Evolutionary conservation across 2,888 invertebrate genomes (phyloP).

Genomic region (Harpalus rufipes): DNA sequence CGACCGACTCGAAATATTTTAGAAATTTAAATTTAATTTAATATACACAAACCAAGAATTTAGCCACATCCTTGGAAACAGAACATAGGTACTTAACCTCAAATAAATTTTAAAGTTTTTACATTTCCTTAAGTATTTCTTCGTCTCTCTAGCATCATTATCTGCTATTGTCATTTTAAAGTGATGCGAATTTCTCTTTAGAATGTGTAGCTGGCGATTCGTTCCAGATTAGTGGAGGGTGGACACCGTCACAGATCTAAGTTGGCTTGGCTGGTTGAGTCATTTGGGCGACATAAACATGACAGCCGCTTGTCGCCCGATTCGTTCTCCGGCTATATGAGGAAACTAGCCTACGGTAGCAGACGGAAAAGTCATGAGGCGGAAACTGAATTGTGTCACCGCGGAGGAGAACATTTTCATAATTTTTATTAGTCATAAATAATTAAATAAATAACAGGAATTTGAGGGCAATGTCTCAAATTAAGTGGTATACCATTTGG

Average conservation of each 20-base stretch:
- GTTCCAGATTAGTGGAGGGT: slow-evolving; percentile 53
- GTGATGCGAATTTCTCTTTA: slow-evolving; percentile 30
- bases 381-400: slow-evolving; percentile 25
- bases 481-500: too few relatives aligned
- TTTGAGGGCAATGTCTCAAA: too few relatives aligned
- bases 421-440: neutral
- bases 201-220: slow-evolving; percentile 37
- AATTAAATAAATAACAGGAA: too few relatives aligned
- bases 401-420: neutral
- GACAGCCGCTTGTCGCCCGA: slow-evolving; percentile 21
- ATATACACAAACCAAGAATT: neutral
- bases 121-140: neutral
- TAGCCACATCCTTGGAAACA: neutral
- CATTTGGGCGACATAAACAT: slow-evolving; percentile 51
- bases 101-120: too few relatives aligned
- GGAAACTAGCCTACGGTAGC: slow-evolving; percentile 22
- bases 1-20: too few relatives aligned
- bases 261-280: neutral
- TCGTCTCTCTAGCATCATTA: slow-evolving; percentile 7
- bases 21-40: too few relatives aligned
- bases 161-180: slow-evolving; percentile 9
- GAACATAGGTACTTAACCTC: too few relatives aligned
- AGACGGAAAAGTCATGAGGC: slow-evolving; percentile 1
- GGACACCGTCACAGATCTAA: slow-evolving; percentile 19
- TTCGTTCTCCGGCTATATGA: slow-evolving; percentile 41